Evolutionary conservation across 2,888 invertebrate species (phyloP).

Genomic region (Cyaniris semiargus): DNA sequence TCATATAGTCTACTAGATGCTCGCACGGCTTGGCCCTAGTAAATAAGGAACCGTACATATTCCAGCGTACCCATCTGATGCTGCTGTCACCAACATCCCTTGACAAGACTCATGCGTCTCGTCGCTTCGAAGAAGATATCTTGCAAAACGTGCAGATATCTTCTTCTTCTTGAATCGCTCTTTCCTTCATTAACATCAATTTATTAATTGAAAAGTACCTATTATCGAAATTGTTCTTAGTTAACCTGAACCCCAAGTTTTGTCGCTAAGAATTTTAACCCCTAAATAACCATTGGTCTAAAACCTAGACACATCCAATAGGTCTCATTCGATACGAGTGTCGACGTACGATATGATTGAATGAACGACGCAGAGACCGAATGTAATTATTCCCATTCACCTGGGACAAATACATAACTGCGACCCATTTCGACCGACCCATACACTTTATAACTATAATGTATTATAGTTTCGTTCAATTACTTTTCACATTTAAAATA

Average conservation of each 20-base stretch:
- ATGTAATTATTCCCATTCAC: slow-evolving; percentile 42
- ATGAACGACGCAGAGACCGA: slow-evolving; percentile 38
- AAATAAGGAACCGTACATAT: no score
- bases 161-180: no score
- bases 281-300: background rate
- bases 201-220: no score
- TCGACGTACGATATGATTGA: slow-evolving; percentile 38
- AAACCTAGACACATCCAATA: background rate
- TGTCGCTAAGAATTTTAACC: no score
- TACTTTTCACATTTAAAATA: background rate
- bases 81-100: no score
- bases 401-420: slow-evolving; percentile 33
- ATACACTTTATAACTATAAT: background rate
- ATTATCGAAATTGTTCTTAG: no score
- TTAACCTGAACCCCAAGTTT: no score
- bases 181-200: no score
- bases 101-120: no score
- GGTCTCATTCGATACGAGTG: background rate
- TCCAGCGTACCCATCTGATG: no score
- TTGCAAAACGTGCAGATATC: no score
- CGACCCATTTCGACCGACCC: background rate
- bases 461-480: background rate
- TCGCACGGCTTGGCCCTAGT: background rate
- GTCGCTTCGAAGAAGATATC: no score
- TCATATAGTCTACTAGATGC: background rate